Conservation (phyloP, 2,797 vertebrate species). For the Otolemur crassicaudatus region DNA sequence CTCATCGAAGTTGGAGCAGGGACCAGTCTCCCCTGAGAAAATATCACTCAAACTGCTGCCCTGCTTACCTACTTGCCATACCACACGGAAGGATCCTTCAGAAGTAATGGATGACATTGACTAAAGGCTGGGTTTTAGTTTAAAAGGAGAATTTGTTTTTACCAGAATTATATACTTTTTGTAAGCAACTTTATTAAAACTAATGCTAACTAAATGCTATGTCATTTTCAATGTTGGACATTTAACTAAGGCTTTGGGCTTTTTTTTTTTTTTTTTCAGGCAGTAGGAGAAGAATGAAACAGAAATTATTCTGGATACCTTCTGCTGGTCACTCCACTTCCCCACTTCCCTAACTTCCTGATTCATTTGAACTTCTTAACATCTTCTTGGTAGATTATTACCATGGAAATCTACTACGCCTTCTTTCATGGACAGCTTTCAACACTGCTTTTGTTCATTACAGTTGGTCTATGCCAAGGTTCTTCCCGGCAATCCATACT, state of each 20-base stretch:
- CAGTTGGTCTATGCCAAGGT: conserved; percentile 5
- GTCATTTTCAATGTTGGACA: background rate
- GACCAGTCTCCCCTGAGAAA: background rate
- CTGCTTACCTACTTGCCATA: background rate
- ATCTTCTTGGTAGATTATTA: background rate
- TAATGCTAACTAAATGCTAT: background rate
- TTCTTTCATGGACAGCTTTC: background rate
- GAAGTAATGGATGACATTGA: background rate
- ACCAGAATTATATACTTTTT: background rate
- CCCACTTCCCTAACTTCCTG: background rate
- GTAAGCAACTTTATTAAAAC: conserved; percentile 32
- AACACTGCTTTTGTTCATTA: conserved; percentile 37
- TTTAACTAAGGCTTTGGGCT: background rate
- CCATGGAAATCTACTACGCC: conserved; percentile 21
- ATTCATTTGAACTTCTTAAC: background rate
- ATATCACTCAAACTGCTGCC: background rate
- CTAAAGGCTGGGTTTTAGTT: background rate
- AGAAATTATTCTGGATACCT: background rate
- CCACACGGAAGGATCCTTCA: background rate
- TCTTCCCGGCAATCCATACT: conserved; percentile 47
- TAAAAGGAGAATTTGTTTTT: background rate
- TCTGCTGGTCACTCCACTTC: background rate
- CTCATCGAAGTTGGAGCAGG: background rate
- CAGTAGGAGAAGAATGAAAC: background rate
- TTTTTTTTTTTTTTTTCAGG: background rate